Conservation (phyloP, 2,797 vertebrate species). For the Tadarida brasiliensis region DNA sequence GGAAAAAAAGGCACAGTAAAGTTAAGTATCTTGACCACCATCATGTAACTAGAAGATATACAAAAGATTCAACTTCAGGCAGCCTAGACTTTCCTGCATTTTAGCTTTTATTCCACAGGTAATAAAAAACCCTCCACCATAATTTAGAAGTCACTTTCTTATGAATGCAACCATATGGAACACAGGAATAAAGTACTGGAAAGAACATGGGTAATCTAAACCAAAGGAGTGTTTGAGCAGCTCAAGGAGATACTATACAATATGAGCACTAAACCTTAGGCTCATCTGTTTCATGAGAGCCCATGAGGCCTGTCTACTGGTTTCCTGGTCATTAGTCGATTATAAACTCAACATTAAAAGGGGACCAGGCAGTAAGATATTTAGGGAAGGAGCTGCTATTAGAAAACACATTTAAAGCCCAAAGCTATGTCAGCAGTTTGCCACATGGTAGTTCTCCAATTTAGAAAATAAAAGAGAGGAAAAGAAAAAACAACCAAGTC, state of each 20-base stretch:
- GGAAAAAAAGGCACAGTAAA: not conserved
- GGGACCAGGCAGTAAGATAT: not conserved
- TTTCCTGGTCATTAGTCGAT: not conserved
- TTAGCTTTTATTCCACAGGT: not conserved
- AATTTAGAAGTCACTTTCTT: not conserved
- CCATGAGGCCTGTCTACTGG: not conserved
- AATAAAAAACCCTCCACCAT: not conserved
- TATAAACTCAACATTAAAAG: conserved; percentile 28
- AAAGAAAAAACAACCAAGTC: not conserved
- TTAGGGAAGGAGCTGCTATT: not conserved
- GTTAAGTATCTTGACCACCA: not conserved
- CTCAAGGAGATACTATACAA: not conserved
- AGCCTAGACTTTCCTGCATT: not conserved
- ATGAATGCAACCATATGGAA: conserved; percentile 27
- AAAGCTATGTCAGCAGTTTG: not conserved
- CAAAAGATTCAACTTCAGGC: not conserved
- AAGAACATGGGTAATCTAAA: not conserved
- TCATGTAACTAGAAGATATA: not conserved
- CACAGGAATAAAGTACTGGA: not conserved
- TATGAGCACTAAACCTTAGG: not conserved
- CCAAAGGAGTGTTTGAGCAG: not conserved
- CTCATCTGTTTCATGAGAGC: not conserved
- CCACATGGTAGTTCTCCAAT: not conserved
- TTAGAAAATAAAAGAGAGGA: not conserved
- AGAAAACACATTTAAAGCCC: not conserved